These are phyloP conservation scores for Coremacera marginata DNA, from an alignment of 2,888 invertebrate genomes.

Conservation along the genomic window DNA sequence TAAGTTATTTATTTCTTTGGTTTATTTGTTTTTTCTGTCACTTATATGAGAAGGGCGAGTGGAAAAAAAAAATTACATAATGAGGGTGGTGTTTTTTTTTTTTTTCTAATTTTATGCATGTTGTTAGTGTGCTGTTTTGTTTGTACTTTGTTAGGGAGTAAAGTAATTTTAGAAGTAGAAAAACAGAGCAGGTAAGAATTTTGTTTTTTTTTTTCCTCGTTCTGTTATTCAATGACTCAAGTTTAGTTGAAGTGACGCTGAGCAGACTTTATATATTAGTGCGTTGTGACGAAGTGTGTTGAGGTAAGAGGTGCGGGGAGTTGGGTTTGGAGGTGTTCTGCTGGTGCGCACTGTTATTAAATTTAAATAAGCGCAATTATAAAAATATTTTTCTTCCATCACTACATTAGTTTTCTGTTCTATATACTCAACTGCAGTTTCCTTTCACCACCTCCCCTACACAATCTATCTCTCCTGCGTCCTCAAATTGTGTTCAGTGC, in stretches of 20 bases:
- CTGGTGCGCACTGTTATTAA: neutral
- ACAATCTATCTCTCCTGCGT: neutral
- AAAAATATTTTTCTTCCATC: neutral
- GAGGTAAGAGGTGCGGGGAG: too few species aligned
- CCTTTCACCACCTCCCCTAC: neutral
- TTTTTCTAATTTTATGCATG: too few species aligned
- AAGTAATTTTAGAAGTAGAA: neutral
- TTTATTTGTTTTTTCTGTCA: neutral
- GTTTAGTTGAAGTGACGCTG: neutral
- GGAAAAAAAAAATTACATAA: neutral
- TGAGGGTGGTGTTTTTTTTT: neutral
- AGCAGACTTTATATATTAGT: too few species aligned
- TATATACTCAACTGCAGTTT: too few species aligned
- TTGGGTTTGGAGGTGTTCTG: too few species aligned
- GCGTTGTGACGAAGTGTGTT: neutral
- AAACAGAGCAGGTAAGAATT: neutral
- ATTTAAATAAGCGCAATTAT: slow-evolving; percentile 19
- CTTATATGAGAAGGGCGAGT: neutral
- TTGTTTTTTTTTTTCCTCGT: neutral
- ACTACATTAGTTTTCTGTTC: neutral
- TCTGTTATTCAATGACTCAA: neutral
- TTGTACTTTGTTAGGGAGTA: too few species aligned
- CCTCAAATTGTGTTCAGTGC: neutral
- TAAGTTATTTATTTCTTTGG: neutral
- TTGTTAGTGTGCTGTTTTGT: too few species aligned